Conservation (phyloP, 37 sponge, comb jelly and placozoan species). For the Tethya wilhelma region DNA sequence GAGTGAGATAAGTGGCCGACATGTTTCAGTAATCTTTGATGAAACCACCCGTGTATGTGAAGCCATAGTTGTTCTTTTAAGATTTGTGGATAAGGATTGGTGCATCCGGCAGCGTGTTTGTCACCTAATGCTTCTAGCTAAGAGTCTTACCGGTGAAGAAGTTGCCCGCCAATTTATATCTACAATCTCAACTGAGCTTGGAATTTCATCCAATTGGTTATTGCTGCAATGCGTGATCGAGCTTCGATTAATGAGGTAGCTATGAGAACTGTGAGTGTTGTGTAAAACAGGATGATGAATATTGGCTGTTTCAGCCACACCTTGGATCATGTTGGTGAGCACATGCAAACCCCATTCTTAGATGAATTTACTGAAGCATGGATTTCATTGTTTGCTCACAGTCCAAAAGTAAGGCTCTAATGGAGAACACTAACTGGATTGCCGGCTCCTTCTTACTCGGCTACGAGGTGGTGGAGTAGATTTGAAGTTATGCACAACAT, state of each 20-base stretch:
- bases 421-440: conserved; percentile 16
- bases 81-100: conserved; percentile 26
- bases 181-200: not conserved
- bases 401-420: conserved; percentile 2
- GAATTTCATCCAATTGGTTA: not conserved
- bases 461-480: conserved; percentile 33
- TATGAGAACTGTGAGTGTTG: not conserved
- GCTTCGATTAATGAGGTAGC: not conserved
- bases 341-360: not conserved
- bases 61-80: conserved; percentile 41
- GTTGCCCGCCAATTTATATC: not conserved
- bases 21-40: conserved; percentile 66
- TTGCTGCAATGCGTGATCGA: conserved; percentile 6
- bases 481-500: conserved; percentile 25
- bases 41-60: conserved; percentile 54
- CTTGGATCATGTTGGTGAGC: conserved; percentile 11
- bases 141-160: not conserved
- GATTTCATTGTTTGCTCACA: conserved; percentile 14
- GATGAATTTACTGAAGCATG: conserved; percentile 27
- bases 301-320: conserved; percentile 18
- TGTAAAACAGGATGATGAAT: not conserved
- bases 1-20: conserved; percentile 23
- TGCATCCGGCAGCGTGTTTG: conserved; percentile 34
- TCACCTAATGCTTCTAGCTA: conserved; percentile 14
- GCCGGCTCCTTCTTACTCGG: not conserved